Percentiles rank a stretch among this genome's conserved stretches.
These are phyloP conservation scores for Rotaria magnacalcarata DNA, from an alignment of 2,888 invertebrate genomes.

Conservation along the genomic window DNA sequence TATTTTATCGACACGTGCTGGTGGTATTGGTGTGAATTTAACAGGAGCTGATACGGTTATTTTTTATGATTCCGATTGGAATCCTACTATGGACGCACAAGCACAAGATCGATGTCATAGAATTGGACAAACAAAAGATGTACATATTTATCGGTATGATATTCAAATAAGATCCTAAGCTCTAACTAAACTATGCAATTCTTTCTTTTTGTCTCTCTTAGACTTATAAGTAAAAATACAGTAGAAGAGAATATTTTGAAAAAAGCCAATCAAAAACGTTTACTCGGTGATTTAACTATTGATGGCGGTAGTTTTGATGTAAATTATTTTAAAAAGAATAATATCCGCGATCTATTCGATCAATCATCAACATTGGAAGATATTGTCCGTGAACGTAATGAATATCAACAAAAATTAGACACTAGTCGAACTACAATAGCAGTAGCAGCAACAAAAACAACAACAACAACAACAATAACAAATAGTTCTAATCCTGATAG, in stretches of 20 bases:
- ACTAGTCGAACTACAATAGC: slow-evolving; percentile 63
- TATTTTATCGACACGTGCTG: slow-evolving; percentile 91
- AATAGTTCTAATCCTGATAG: slow-evolving; percentile 47
- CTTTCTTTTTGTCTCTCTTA: slow-evolving; percentile 54
- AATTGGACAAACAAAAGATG: slow-evolving; percentile 97
- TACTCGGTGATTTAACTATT: slow-evolving; percentile 90
- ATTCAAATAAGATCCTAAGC: too few relatives aligned
- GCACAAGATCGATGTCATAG: slow-evolving; percentile 75
- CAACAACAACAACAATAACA: slow-evolving; percentile 36
- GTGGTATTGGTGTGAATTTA: slow-evolving; percentile 93
- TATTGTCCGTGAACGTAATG: slow-evolving; percentile 64
- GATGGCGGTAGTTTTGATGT: slow-evolving; percentile 66
- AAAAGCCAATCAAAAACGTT: slow-evolving; percentile 93
- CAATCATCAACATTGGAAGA: slow-evolving; percentile 64
- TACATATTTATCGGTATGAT: slow-evolving; percentile 76
- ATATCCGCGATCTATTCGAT: slow-evolving; percentile 84
- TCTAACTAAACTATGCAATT: background rate
- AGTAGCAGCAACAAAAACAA: slow-evolving; percentile 54
- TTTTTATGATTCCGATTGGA: slow-evolving; percentile 99
- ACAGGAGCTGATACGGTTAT: slow-evolving; percentile 98
- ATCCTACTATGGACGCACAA: slow-evolving; percentile 98
- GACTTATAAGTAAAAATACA: slow-evolving; percentile 89
- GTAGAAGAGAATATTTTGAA: slow-evolving; percentile 98
- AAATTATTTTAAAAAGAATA: slow-evolving; percentile 64
- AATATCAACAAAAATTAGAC: slow-evolving; percentile 62